phyloP scores from a whole-genome alignment of 2,797 vertebrate species.

The Gymnopithys bicolor region DNA sequence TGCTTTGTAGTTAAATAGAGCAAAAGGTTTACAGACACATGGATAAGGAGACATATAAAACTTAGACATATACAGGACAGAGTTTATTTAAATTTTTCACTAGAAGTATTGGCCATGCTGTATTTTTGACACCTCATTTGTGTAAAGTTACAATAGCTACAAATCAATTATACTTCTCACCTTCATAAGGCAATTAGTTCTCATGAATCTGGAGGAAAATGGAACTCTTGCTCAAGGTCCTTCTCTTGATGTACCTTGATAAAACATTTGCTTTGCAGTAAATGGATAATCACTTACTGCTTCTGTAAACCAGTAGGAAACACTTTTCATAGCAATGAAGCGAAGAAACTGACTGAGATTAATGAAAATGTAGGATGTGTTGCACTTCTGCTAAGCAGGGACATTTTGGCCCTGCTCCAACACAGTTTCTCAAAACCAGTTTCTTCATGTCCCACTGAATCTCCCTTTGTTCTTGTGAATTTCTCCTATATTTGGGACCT shows the following conservation, averaged over 20 bases:
- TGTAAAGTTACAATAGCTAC: neutral
- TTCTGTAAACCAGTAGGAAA: neutral
- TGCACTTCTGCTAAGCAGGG: neutral
- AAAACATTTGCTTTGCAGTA: neutral
- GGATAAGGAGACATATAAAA: neutral
- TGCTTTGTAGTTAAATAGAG: neutral
- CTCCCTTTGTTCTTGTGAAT: neutral
- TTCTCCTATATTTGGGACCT: neutral
- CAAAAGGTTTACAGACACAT: neutral
- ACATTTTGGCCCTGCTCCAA: neutral
- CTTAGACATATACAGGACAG: neutral
- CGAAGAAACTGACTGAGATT: neutral
- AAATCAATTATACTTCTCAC: neutral
- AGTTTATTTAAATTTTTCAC: neutral
- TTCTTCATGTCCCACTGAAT: neutral
- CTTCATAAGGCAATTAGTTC: neutral
- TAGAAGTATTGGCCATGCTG: neutral
- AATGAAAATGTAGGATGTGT: neutral
- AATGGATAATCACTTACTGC: neutral
- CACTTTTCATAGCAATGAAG: neutral
- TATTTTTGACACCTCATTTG: neutral
- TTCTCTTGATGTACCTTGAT: neutral
- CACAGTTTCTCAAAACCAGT: neutral
- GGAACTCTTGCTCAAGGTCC: neutral
- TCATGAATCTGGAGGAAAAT: neutral